Base-by-base conservation (phyloP, 1,140 invertebrate genomes). In the Idris sp. region DNA sequence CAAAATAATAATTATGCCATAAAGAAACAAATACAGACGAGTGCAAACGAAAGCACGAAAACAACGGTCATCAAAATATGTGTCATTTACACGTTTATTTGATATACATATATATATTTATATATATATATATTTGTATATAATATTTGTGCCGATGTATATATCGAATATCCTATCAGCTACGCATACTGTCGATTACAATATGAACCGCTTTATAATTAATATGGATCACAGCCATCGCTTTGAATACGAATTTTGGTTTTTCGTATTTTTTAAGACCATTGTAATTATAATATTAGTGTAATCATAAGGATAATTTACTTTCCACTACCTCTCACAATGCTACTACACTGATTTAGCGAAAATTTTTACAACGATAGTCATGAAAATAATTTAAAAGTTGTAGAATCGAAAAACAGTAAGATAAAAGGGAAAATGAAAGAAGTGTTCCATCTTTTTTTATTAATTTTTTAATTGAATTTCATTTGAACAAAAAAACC, bases 141-240 rank as follows among this genome's bases (percentile, higher is more conserved):
- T 73, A 54, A 58, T 67, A 74, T 80, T 75, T 68, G 48, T 78
- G 44, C 54, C 43, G 48, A 65, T 75, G 51, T 75, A 75, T 54
- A 69, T 73, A 74, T 61, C 36, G 59, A 54, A 40, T 74, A 40
- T 53, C 25, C 68, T 77, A 74, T 77, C 59, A 73, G 56, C 73
- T 78, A 75, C 76, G 77, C 80, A 80, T 81, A 83, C 74, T 84
- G 78, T 84, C 73, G 76, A 81, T 80, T 83, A 83, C 79, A 79
- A 77, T 84, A 83, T 79, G 81, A 85, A 84, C 54, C 79, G 82
- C 80, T 80, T 76, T 78, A 81, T 78, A 77, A 81, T 84, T 84
- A 86, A 81, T 86, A 77, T 82, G 58, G 67, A 87, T 87, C 86
- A 87, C 86, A 87, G 86, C 86, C 85, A 86, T 85, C 84, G 86